Evolutionary conservation across 30 jellyfish, hydroid and myxozoan genomes (phyloP).

Genomic region (Hydra vulgaris): DNA sequence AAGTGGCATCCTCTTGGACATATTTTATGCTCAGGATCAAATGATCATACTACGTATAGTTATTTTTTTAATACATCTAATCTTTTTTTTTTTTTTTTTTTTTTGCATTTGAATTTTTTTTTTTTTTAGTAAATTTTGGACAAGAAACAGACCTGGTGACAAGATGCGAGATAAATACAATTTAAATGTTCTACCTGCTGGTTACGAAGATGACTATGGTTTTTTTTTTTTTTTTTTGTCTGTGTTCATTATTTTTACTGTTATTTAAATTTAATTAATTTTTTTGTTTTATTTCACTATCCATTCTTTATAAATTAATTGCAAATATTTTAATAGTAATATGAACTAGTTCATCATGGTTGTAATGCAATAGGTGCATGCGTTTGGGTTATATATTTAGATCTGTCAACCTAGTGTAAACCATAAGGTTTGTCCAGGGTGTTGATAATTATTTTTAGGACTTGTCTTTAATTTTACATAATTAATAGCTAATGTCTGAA

Average conservation of each 20-base stretch:
- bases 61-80: background rate
- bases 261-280: too few relatives aligned
- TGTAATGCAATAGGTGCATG: too few relatives aligned
- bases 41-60: slow-evolving; percentile 87
- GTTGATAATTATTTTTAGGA: too few relatives aligned
- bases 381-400: too few relatives aligned
- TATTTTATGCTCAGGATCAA: slow-evolving; percentile 84
- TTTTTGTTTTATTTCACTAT: background rate
- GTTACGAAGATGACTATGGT: slow-evolving; percentile 96
- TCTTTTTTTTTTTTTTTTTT: background rate
- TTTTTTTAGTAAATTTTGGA: slow-evolving; percentile 85
- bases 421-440: too few relatives aligned
- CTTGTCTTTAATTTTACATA: too few relatives aligned
- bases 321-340: too few relatives aligned
- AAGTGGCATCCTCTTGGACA: slow-evolving; percentile 99
- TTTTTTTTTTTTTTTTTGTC: slow-evolving; percentile 6
- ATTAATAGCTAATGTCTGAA: too few relatives aligned
- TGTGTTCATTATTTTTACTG: background rate
- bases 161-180: slow-evolving; percentile 87
- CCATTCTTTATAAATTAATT: too few relatives aligned
- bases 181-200: slow-evolving; percentile 63
- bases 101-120: background rate
- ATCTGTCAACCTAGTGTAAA: too few relatives aligned
- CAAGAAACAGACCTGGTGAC: slow-evolving; percentile 98
- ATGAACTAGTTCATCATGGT: too few relatives aligned